These are phyloP conservation scores for Elgaria multicarinata DNA, from an alignment of 2,113 vertebrate species.

Conservation along the genomic window DNA sequence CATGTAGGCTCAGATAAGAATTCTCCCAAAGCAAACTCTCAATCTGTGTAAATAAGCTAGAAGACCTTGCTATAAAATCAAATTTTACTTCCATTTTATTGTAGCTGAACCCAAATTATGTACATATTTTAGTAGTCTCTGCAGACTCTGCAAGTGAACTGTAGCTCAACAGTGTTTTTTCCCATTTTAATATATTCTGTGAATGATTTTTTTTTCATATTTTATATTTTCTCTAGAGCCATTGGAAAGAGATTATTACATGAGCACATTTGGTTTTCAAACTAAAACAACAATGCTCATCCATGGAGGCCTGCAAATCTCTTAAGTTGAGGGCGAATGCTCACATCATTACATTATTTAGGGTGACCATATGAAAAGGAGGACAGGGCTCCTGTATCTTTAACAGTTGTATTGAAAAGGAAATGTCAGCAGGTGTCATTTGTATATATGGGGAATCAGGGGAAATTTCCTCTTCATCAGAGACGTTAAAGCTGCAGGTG, in stretches of 20 bases:
- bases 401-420: too few species aligned
- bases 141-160: neutral
- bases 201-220: neutral
- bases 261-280: constrained; percentile 4
- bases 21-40: too few species aligned
- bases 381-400: too few species aligned
- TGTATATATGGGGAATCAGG: too few species aligned
- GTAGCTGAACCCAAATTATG: constrained; percentile 11
- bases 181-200: neutral
- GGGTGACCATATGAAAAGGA: too few species aligned
- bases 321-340: neutral
- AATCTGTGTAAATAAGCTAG: neutral
- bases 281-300: neutral
- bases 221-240: neutral
- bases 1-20: too few species aligned
- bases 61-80: constrained; percentile 31
- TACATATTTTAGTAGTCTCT: constrained; percentile 9
- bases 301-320: neutral
- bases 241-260: neutral
- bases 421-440: too few species aligned
- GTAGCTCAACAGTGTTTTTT: neutral
- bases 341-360: neutral
- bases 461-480: too few species aligned
- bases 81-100: constrained; percentile 41
- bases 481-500: too few species aligned